Conservation (phyloP, 2,797 vertebrate genomes). For the Bradypodion ventrale region DNA sequence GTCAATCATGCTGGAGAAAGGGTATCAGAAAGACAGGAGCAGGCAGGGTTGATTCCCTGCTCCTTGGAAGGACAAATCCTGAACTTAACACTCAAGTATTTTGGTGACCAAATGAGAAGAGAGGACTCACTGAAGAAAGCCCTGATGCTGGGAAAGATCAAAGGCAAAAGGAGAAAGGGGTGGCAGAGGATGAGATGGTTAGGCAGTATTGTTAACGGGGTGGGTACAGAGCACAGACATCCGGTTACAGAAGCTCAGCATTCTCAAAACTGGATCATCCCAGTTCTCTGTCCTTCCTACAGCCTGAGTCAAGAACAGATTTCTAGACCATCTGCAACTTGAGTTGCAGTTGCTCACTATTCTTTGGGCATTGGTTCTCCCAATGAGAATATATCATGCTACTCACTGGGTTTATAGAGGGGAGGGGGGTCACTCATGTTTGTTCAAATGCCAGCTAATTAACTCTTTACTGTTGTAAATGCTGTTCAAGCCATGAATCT, state of each 20-base stretch:
- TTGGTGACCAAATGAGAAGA: too few species aligned
- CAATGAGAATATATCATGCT: slow-evolving; percentile 1
- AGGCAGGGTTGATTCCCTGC: too few species aligned
- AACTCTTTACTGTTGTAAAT: slow-evolving; percentile 15
- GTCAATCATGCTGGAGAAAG: neutral
- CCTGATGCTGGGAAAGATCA: too few species aligned
- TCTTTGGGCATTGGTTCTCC: slow-evolving; percentile 1
- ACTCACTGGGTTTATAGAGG: neutral
- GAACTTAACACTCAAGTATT: too few species aligned
- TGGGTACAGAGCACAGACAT: neutral
- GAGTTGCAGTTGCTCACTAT: slow-evolving; percentile 4
- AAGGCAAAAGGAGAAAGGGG: too few species aligned
- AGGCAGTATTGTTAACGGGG: too few species aligned
- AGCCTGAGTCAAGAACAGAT: neutral
- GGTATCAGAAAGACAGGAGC: neutral
- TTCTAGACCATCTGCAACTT: slow-evolving; percentile 18
- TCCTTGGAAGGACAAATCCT: too few species aligned
- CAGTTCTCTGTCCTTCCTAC: neutral
- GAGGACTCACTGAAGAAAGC: too few species aligned
- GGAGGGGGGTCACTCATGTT: neutral
- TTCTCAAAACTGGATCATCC: rapidly evolving
- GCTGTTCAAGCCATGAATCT: neutral
- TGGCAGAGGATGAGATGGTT: too few species aligned
- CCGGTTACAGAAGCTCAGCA: neutral
- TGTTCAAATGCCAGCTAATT: slow-evolving; percentile 12